Conservation (phyloP, 1,140 invertebrate genomes). For the Nomia melanderi region DNA sequence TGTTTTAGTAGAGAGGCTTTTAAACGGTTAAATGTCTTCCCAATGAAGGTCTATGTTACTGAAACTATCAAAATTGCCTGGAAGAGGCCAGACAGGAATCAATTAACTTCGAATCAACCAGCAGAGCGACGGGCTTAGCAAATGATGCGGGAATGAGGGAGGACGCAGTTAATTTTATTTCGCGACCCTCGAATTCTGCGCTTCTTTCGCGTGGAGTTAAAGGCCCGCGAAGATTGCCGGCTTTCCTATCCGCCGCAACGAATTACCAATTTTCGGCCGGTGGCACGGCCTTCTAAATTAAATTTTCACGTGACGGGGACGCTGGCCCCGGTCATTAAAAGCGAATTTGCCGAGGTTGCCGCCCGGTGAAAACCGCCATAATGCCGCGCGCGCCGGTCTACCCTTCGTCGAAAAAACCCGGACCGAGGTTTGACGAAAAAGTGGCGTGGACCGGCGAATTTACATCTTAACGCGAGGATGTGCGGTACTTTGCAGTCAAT, state of each 20-base stretch:
- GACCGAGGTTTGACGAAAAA: constrained; percentile 19
- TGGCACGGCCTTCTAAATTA: constrained; percentile 53
- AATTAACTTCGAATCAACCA: constrained; percentile 15
- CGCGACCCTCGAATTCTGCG: background rate
- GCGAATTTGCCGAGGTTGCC: constrained; percentile 59
- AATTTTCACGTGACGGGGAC: constrained; percentile 63
- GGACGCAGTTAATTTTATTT: background rate
- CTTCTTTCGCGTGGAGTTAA: constrained; percentile 1
- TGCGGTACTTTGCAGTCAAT: no score
- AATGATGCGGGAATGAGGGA: background rate
- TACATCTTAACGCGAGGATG: constrained; percentile 65
- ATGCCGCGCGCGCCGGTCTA: constrained; percentile 46
- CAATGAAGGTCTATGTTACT: no score
- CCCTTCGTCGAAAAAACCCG: constrained; percentile 36
- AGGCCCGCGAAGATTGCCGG: constrained; percentile 17
- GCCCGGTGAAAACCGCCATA: constrained; percentile 48
- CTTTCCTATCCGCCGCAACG: constrained; percentile 42
- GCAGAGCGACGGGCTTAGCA: background rate
- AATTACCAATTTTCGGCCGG: constrained; percentile 55
- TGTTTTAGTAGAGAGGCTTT: no score
- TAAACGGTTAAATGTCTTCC: no score
- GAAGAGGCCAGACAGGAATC: background rate
- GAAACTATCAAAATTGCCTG: no score
- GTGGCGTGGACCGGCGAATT: constrained; percentile 44
- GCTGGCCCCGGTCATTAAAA: constrained; percentile 58